phyloP scores from a whole-genome alignment of 2,888 invertebrate species.

The Cosmia pyralina region DNA sequence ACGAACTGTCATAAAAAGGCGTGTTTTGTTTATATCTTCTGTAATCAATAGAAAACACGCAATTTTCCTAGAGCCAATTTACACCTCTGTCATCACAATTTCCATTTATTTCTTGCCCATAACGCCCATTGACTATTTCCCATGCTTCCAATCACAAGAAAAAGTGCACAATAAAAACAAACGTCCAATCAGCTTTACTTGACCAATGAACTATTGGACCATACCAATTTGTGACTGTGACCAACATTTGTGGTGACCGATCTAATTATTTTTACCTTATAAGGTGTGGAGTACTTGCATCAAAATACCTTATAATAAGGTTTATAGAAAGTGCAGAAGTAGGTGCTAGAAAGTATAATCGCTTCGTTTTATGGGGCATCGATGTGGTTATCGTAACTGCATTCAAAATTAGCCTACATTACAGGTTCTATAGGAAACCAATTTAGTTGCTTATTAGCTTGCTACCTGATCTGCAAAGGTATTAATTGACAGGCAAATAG shows the following conservation, averaged over 20 bases:
- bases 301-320: constrained; percentile 31
- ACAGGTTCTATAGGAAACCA: constrained; percentile 38
- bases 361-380: constrained; percentile 25
- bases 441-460: constrained; percentile 18
- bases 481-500: constrained; percentile 17
- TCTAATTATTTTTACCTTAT: constrained; percentile 42
- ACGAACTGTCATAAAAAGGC: too few relatives aligned
- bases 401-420: constrained; percentile 50
- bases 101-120: not conserved
- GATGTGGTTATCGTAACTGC: constrained; percentile 23
- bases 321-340: constrained; percentile 52
- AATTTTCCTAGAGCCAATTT: not conserved
- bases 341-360: constrained; percentile 52
- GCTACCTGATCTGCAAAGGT: not conserved
- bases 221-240: constrained; percentile 47
- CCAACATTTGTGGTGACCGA: constrained; percentile 46
- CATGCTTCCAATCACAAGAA: constrained; percentile 20
- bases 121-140: not conserved
- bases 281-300: constrained; percentile 13
- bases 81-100: not conserved
- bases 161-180: constrained; percentile 27
- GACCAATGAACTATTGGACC: constrained; percentile 18
- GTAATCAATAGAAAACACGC: not conserved
- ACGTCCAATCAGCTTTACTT: constrained; percentile 3
- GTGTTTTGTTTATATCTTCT: too few relatives aligned